A percentile compares a stretch with the other conserved stretches of the same genome.
Evolutionary conservation across 2,113 vertebrate species (phyloP).

Genomic region (Diphyllodes magnificus): DNA sequence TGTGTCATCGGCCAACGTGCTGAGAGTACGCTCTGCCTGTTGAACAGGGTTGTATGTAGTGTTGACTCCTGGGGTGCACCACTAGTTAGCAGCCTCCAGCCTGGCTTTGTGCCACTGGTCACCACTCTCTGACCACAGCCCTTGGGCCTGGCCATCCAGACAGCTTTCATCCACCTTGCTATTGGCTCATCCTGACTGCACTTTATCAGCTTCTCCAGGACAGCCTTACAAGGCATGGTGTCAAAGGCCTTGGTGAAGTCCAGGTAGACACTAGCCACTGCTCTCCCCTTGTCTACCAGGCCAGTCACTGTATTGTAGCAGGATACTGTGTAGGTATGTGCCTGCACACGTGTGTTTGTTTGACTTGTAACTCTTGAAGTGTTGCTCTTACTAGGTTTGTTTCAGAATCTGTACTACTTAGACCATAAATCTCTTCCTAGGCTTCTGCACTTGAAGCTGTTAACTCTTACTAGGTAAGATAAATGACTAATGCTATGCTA

Average conservation of each 20-base stretch:
- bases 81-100: too few relatives aligned
- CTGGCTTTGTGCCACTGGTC: neutral
- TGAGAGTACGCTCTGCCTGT: rapidly evolving
- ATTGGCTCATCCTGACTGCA: neutral
- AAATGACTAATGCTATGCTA: neutral
- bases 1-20: neutral
- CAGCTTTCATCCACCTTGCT: neutral
- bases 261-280: neutral
- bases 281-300: neutral
- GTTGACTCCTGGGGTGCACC: neutral
- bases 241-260: neutral
- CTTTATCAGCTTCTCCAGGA: neutral
- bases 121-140: neutral
- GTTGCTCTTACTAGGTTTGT: neutral
- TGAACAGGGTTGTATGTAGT: neutral
- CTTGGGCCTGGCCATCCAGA: neutral
- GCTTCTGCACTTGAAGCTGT: neutral
- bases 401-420: neutral
- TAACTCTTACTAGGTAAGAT: neutral
- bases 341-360: neutral
- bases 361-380: neutral
- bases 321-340: neutral
- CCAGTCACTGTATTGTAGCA: neutral
- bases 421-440: neutral
- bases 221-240: neutral